These are phyloP conservation scores for Riparia riparia DNA, from an alignment of 2,113 vertebrate genomes.

Conservation along the genomic window DNA sequence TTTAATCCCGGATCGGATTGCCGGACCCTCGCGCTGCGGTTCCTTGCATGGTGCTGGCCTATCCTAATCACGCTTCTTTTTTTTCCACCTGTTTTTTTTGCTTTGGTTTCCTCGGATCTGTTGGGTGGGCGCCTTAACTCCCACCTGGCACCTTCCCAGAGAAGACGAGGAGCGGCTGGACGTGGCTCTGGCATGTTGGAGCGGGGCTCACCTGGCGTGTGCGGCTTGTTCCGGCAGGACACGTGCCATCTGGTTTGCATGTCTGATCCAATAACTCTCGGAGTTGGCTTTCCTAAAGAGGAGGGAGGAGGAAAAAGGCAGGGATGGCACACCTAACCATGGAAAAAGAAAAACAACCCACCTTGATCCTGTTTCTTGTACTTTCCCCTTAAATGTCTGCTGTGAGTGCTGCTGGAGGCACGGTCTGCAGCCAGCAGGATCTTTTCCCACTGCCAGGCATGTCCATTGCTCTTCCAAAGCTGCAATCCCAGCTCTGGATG, in stretches of 20 bases:
- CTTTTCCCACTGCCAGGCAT: background rate
- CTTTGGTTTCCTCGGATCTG: background rate
- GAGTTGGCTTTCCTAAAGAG: background rate
- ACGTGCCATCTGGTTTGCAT: background rate
- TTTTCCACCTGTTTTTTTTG: background rate
- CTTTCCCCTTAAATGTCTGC: background rate
- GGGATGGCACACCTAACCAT: background rate
- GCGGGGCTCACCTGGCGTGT: background rate
- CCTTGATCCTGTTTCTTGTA: background rate
- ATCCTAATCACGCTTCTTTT: conserved; percentile 41
- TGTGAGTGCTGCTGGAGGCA: background rate
- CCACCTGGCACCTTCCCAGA: background rate
- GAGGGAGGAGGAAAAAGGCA: conserved; percentile 1
- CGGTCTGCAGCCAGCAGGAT: background rate
- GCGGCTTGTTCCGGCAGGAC: background rate
- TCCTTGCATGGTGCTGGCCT: conserved; percentile 70
- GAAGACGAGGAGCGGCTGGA: background rate
- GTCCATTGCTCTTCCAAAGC: background rate
- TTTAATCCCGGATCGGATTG: background rate
- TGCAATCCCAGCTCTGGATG: background rate
- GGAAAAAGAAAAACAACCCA: background rate
- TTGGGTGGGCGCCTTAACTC: background rate
- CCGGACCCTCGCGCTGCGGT: background rate
- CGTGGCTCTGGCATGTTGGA: background rate
- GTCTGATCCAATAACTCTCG: background rate